Percentiles rank a stretch among this genome's conserved stretches.
Evolutionary conservation across 30 jellyfish, hydroid and myxozoan genomes (phyloP).

Genomic region (Nemopilema nomurai): DNA sequence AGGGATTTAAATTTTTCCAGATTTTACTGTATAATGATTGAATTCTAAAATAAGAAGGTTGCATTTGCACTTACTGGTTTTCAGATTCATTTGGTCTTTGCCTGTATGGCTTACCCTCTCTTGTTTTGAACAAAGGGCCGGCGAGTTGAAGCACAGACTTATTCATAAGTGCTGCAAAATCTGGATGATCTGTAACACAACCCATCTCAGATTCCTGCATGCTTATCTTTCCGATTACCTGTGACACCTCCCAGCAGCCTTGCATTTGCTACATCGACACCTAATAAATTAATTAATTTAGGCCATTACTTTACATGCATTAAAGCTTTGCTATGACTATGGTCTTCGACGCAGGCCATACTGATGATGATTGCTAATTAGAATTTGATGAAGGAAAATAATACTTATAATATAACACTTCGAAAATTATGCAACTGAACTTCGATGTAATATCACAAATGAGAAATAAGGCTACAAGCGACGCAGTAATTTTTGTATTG

Average conservation of each 20-base stretch:
- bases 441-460: background rate
- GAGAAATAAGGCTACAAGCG: background rate
- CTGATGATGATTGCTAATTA: background rate
- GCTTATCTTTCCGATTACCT: constrained; percentile 5
- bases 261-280: constrained; percentile 18
- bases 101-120: background rate
- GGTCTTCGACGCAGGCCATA: background rate
- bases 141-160: constrained; percentile 11
- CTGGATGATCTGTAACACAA: constrained; percentile 14
- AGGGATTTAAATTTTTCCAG: background rate
- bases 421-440: background rate
- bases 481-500: background rate
- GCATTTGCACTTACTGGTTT: background rate
- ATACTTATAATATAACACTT: background rate
- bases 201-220: background rate
- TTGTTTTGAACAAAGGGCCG: constrained; percentile 20
- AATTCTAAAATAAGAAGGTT: background rate
- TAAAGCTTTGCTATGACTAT: background rate
- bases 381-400: background rate
- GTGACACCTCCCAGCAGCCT: constrained; percentile 32
- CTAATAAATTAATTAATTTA: background rate
- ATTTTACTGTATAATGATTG: background rate
- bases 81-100: background rate
- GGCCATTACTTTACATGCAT: background rate
- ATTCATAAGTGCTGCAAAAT: background rate